phyloP scores from a whole-genome alignment of 1,140 invertebrate species.

The Diorhabda carinulata region DNA sequence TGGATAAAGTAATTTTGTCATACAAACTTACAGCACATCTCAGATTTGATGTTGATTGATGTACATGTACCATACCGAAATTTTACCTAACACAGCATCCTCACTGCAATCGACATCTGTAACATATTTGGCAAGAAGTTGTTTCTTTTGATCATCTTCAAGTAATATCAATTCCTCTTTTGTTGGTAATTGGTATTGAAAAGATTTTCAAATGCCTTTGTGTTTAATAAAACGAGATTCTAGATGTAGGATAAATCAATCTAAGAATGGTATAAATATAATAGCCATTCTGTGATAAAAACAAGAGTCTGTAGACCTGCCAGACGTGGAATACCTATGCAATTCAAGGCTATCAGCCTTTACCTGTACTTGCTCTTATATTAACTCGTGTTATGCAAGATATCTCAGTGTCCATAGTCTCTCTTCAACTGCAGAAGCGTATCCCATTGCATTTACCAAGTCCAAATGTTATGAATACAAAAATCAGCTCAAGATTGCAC shows the following conservation, averaged over 20 bases:
- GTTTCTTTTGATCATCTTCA: neutral
- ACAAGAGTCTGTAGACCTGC: neutral
- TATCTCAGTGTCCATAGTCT: neutral
- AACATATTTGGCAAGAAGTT: neutral
- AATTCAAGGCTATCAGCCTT: neutral
- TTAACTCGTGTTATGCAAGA: neutral
- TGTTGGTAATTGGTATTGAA: neutral
- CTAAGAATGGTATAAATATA: neutral
- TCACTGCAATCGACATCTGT: neutral
- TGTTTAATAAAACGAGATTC: neutral
- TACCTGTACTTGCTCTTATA: neutral
- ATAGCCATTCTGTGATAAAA: neutral
- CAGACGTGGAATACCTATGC: neutral
- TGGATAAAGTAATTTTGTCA: neutral
- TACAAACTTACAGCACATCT: neutral
- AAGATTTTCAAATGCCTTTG: neutral
- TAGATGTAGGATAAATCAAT: neutral
- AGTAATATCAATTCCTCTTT: neutral
- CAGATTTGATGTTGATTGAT: neutral
- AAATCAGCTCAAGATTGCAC: neutral
- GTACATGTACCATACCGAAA: neutral
- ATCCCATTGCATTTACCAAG: neutral
- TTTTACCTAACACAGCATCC: neutral
- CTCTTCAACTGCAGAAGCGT: neutral
- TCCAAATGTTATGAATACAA: constrained; percentile 3